These are phyloP conservation scores for Petaurus breviceps DNA, from an alignment of 2,113 vertebrate genomes.

Conservation along the genomic window DNA sequence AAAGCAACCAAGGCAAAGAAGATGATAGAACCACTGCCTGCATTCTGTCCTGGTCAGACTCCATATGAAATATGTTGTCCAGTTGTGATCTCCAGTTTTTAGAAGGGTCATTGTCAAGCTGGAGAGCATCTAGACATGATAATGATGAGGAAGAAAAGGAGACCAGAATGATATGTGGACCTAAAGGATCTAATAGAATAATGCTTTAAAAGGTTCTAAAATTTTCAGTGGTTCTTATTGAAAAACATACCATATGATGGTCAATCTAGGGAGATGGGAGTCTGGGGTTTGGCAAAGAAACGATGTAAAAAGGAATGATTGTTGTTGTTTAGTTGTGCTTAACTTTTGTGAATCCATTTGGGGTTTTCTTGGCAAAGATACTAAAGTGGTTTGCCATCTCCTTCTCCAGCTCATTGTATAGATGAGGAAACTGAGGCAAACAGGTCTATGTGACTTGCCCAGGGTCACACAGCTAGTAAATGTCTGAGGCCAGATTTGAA, in stretches of 20 bases:
- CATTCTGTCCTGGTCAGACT: no score
- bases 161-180: neutral
- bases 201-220: neutral
- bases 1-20: neutral
- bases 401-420: neutral
- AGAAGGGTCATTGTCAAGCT: neutral
- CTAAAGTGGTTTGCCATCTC: neutral
- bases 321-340: neutral
- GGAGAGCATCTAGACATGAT: neutral
- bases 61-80: neutral
- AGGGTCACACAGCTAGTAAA: neutral
- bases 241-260: no score
- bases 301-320: neutral
- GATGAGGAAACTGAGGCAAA: neutral
- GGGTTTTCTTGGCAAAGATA: neutral
- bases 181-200: neutral
- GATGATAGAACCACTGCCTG: neutral
- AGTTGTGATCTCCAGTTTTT: neutral
- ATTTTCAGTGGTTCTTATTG: neutral
- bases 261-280: no score
- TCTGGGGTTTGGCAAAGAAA: neutral
- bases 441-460: neutral
- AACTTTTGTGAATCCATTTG: neutral
- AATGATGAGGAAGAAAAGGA: neutral
- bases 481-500: neutral